These are phyloP conservation scores for Aleadryas rufinucha DNA, from an alignment of 2,113 vertebrate genomes.

Conservation along the genomic window DNA sequence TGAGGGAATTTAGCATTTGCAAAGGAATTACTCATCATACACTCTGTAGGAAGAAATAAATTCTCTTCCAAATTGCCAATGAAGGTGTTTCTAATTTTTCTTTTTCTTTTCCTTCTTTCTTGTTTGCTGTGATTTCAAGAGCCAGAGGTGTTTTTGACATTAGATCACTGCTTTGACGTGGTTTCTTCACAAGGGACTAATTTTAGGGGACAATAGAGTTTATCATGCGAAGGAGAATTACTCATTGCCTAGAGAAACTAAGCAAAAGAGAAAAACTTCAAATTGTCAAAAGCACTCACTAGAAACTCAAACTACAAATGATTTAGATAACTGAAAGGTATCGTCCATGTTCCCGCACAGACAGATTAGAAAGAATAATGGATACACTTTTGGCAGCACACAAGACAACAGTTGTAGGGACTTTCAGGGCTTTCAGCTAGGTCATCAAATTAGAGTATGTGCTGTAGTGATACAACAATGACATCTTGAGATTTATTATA, in stretches of 20 bases:
- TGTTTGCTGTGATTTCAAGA: slow-evolving; percentile 26
- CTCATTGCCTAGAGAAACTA: slow-evolving; percentile 30
- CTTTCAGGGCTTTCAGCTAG: neutral
- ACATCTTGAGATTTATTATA: neutral
- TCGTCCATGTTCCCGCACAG: neutral
- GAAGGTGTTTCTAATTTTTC: neutral
- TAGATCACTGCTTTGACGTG: slow-evolving; percentile 40
- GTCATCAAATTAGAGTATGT: neutral
- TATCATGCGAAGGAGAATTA: slow-evolving; percentile 23
- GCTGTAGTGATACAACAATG: neutral
- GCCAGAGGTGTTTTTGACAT: slow-evolving; percentile 28
- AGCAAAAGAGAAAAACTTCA: slow-evolving; percentile 13
- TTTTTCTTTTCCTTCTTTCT: neutral
- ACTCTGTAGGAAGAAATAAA: slow-evolving; percentile 39
- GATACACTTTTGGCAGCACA: neutral
- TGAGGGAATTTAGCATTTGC: slow-evolving; percentile 20
- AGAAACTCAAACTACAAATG: neutral
- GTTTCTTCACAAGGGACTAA: slow-evolving; percentile 39
- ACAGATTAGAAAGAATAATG: neutral
- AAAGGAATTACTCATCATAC: slow-evolving; percentile 38
- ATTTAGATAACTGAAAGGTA: neutral
- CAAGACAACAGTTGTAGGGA: neutral
- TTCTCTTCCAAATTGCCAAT: neutral
- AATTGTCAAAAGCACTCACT: neutral
- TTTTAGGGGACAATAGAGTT: slow-evolving; percentile 34